Conservation (phyloP, 2,888 invertebrate genomes). For the Tetragonula carbonaria region DNA sequence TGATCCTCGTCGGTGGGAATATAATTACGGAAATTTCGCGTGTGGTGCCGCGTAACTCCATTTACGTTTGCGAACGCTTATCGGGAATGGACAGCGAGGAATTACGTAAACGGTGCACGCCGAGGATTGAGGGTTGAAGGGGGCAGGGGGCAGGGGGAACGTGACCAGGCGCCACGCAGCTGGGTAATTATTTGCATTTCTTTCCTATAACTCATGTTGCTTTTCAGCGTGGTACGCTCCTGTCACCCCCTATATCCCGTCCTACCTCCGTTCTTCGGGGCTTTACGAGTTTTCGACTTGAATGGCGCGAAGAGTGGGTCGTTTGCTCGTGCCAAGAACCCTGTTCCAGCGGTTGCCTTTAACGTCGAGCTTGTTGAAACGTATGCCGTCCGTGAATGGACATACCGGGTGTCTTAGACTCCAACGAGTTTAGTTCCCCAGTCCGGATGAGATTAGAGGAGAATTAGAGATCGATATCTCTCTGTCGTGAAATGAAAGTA, state of each 20-base stretch:
- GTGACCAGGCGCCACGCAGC: neutral
- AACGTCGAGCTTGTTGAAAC: conserved; percentile 26
- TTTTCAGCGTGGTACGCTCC: neutral
- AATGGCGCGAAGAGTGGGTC: conserved; percentile 18
- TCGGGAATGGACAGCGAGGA: neutral
- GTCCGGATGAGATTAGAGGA: neutral
- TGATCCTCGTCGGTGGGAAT: neutral
- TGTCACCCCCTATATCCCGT: conserved; percentile 5
- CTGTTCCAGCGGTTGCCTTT: conserved; percentile 40
- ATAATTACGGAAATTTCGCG: conserved; percentile 28
- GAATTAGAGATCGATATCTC: too few species aligned
- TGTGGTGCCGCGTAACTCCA: neutral
- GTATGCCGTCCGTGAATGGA: neutral
- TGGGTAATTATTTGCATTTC: conserved; percentile 54
- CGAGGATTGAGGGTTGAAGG: too few species aligned
- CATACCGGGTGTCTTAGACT: neutral
- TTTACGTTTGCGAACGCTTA: conserved; percentile 16
- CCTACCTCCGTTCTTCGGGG: neutral
- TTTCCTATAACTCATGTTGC: conserved; percentile 25
- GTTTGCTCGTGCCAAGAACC: conserved; percentile 16
- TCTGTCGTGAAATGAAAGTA: too few species aligned
- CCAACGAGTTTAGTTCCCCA: neutral
- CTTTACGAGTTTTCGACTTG: conserved; percentile 21
- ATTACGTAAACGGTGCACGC: conserved; percentile 32
- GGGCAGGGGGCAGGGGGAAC: neutral